Base-by-base conservation (phyloP, 2,888 invertebrate genomes). In the Polydrusus pterygomalis region DNA sequence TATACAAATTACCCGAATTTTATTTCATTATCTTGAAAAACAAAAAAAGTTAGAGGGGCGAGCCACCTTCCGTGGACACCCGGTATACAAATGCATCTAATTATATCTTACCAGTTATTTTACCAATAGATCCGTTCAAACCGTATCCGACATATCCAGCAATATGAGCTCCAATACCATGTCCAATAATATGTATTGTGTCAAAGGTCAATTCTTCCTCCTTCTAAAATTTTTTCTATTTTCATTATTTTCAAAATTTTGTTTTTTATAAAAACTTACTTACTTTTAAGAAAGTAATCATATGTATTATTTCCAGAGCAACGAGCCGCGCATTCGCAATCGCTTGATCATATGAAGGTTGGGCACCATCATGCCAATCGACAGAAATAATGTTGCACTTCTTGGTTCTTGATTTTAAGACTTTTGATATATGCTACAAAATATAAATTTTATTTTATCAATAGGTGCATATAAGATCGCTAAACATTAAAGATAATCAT, bases 271-370 rank as follows among this genome's bases (percentile, higher is more conserved):
- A n/a, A 25, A 71, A 17, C 63, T 67, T 72, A 56, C 79, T 81
- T 81, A 88, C 88, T 83, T 85, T 82, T 47, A 90, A 80, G 62
- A 85, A 79, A 49, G 86, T 84, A 3, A 91, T 82, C 62, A 90
- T 84, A 18, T 83, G 78, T 5, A 87, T 87, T 6, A 89, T 82
- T 81, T 90, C 89, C 18, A 89, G 86, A 1, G 90, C 90, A 1
- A 91, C 90, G n/a, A 91, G 84, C 71, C 91, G 84, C 0, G 90
- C 89, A 82, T 91, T 91, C 11, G 91, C 89, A 13, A 90, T 89
- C 0, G 91, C 91, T 82, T 90, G 90, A 38, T 88, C 87, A 80
- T 90, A 91, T 0, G 89, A 89, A 0, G 90, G 89, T 65, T 87
- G 87, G 0, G 89, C 89, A 0, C 90, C 90, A 47, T 86, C 83